Percentiles rank a stretch among this genome's conserved stretches.
Evolutionary conservation across 2,113 vertebrate genomes (phyloP).

Genomic region (Taxidea taxus): DNA sequence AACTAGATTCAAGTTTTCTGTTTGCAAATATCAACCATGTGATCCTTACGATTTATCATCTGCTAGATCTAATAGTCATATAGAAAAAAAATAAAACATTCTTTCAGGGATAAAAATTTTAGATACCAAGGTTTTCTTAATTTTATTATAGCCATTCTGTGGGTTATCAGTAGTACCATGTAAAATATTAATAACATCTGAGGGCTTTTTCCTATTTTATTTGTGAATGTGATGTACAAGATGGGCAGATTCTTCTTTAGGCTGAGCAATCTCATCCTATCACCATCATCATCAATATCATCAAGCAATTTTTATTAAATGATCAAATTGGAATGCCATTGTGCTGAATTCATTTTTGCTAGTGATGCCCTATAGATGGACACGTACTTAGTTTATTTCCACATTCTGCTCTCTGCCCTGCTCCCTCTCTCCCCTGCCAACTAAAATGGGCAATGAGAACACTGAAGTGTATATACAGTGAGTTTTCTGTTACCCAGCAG

Average conservation of each 20-base stretch:
- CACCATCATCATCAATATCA: background rate
- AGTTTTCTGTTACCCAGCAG: background rate
- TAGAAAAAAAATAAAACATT: conserved; percentile 4
- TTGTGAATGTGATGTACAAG: background rate
- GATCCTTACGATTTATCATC: background rate
- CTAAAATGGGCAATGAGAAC: background rate
- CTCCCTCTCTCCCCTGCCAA: background rate
- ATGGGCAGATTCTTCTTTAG: background rate
- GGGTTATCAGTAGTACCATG: background rate
- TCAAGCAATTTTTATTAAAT: background rate
- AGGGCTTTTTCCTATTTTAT: conserved; percentile 16
- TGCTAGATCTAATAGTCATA: background rate
- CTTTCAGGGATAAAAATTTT: conserved; percentile 29
- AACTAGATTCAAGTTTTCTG: background rate
- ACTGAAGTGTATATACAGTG: background rate
- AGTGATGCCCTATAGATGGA: too few species aligned
- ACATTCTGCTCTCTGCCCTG: too few species aligned
- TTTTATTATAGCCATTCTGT: conserved; percentile 13
- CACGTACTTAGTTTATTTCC: background rate
- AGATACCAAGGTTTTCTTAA: background rate
- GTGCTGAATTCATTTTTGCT: background rate
- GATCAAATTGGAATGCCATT: background rate
- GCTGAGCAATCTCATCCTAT: background rate
- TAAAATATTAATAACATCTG: conserved; percentile 8
- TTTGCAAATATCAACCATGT: background rate